Evolutionary conservation across 2,888 invertebrate species (phyloP).

Genomic region (Cotesia congregata): DNA sequence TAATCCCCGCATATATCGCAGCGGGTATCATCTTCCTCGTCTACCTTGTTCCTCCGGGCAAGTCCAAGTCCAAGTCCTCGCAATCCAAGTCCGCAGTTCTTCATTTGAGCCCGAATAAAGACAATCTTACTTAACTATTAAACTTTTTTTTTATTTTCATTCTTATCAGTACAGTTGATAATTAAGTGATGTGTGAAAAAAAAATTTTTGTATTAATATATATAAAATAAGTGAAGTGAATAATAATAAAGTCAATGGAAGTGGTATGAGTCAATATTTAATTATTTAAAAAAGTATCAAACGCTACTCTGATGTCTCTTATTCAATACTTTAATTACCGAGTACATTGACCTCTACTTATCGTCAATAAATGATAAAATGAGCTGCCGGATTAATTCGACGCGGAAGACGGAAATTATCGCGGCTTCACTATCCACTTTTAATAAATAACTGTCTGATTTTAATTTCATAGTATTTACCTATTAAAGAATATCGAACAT

Average conservation of each 20-base stretch:
- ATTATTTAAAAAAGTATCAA: background rate
- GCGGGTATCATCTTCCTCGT: conserved; percentile 53
- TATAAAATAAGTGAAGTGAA: conserved; percentile 7
- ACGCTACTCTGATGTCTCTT: background rate
- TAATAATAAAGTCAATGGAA: background rate
- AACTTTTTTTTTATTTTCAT: background rate
- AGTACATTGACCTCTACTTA: conserved; percentile 9
- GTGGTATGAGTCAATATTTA: background rate
- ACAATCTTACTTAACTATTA: conserved; percentile 53
- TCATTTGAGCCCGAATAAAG: conserved; percentile 58
- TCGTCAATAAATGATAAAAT: conserved; percentile 21
- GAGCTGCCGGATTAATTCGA: conserved; percentile 22
- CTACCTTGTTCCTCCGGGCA: conserved; percentile 34
- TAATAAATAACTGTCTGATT: conserved; percentile 8
- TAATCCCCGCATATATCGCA: conserved; percentile 66
- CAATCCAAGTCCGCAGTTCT: conserved; percentile 54
- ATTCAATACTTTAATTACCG: background rate
- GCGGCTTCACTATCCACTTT: conserved; percentile 1
- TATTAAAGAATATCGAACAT: background rate
- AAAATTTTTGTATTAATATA: too few species aligned
- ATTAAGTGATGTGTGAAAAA: too few species aligned
- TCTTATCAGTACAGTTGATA: too few species aligned
- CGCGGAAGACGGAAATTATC: conserved; percentile 19
- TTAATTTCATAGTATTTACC: background rate
- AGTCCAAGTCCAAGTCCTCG: conserved; percentile 32